Percentiles rank a stretch among this genome's conserved stretches.
These are phyloP conservation scores for Esox masquinongy DNA, from an alignment of 2,797 vertebrate species.

Conservation along the genomic window DNA sequence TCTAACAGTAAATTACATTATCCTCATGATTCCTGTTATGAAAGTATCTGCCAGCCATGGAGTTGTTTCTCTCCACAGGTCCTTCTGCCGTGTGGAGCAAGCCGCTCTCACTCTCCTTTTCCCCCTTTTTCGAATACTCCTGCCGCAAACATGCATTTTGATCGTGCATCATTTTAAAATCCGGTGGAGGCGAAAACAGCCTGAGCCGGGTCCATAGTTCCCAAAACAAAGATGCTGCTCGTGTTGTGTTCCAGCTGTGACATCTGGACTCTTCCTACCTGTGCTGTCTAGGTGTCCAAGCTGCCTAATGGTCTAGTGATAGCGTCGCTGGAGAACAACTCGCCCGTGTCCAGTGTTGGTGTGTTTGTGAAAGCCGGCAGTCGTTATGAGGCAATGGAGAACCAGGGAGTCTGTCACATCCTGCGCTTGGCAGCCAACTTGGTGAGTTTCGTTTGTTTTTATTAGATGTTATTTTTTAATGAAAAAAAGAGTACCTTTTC, in stretches of 20 bases:
- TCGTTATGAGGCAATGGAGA: constrained; percentile 80
- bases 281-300: constrained; percentile 75
- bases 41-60: too few relatives aligned
- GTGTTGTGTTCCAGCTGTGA: neutral
- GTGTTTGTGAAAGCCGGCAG: constrained; percentile 92
- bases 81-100: too few relatives aligned
- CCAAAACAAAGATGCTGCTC: neutral
- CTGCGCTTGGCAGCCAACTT: constrained; percentile 87
- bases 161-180: too few relatives aligned
- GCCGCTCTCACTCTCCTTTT: too few relatives aligned
- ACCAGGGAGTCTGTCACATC: constrained; percentile 86
- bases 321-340: constrained; percentile 89
- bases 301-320: constrained; percentile 88
- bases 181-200: too few relatives aligned
- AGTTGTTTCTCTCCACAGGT: too few relatives aligned
- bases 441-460: constrained; percentile 65
- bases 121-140: too few relatives aligned
- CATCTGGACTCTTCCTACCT: neutral
- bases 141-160: too few relatives aligned
- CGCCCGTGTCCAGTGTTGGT: constrained; percentile 84
- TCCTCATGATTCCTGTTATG: too few relatives aligned
- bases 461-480: neutral
- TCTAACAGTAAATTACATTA: too few relatives aligned
- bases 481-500: neutral
- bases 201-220: neutral